Conservation (phyloP, 2,113 vertebrate species). For the Chaenocephalus aceratus region DNA sequence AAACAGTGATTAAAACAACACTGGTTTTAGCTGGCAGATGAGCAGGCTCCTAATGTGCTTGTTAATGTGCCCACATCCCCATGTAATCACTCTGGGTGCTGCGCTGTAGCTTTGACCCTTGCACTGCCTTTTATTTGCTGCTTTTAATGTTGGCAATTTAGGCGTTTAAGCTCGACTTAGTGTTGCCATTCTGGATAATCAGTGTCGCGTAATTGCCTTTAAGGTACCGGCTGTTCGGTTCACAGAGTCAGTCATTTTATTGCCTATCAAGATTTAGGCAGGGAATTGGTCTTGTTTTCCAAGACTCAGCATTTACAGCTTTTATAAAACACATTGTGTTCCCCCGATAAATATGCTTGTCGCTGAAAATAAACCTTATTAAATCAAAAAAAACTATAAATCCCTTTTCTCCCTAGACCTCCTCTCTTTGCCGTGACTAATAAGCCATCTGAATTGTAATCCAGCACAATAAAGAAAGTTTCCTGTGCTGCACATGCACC, state of each 20-base stretch:
- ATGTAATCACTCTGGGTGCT: constrained; percentile 51
- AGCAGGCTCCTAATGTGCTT: constrained; percentile 35
- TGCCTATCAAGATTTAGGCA: constrained; percentile 19
- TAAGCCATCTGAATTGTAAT: constrained; percentile 15
- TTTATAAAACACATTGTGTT: background rate
- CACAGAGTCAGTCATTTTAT: constrained; percentile 39
- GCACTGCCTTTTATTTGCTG: constrained; percentile 51
- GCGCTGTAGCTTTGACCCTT: constrained; percentile 56
- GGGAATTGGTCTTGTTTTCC: background rate
- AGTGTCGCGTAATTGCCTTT: constrained; percentile 62
- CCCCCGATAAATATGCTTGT: background rate
- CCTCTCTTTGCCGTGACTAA: background rate
- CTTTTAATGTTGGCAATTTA: constrained; percentile 73
- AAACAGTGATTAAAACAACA: constrained; percentile 2
- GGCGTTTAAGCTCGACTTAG: constrained; percentile 67
- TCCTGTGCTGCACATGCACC: background rate
- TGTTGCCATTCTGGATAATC: constrained; percentile 62
- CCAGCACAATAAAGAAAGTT: background rate
- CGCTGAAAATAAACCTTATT: background rate
- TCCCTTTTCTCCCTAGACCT: too few relatives aligned
- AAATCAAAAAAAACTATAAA: background rate
- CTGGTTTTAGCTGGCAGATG: constrained; percentile 6
- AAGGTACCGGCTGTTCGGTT: constrained; percentile 55
- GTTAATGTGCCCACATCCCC: constrained; percentile 39
- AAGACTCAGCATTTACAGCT: background rate